Base-by-base conservation (phyloP, 2,888 invertebrate species). In the Lycocerus yunnanus region DNA sequence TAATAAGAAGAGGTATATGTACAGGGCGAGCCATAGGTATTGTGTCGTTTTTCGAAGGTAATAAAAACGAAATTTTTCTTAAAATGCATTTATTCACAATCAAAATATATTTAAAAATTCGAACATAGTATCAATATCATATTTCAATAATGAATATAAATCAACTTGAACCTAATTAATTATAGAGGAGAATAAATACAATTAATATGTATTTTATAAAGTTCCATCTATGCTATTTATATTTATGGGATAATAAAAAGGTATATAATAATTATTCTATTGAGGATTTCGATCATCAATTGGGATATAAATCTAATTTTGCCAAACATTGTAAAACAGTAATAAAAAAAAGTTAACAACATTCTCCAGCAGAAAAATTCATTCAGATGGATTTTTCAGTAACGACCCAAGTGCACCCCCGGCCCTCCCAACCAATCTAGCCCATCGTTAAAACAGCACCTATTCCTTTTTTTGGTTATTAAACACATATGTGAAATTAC, bases 61-160 rank as follows among this genome's bases (percentile, higher is more conserved):
- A 43, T n/a, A n/a, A 43, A 43, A 43, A 43, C 21, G 43, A 43
- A 43, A 6, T 6, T 43, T n/a, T 43, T 43, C n/a, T 43, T 43
- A 78, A 78, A 78, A 77, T 78, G 77, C 70, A 73, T 77, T 80
- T 80, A 78, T 78, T 79, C 71, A 77, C 79, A 80, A 72, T 77
- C 68, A 79, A 80, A 78, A 76, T 71, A 71, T 71, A 71, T 73
- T 76, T 78, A 79, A 78, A 78, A 78, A 75, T 75, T 77, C 77
- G 75, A 78, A 76, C 71, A 65, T 20, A 16, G 72, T 76, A 77
- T 77, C 77, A 76, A 74, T 78, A 78, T 75, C 63, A 77, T 77
- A 65, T 76, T 63, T 71, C 70, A 75, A 75, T 74, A 77, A 77
- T 80, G 73, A 79, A 79, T 78, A 80, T 80, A 80, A 78, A 80